Percentiles rank a stretch among this genome's conserved stretches.
Conservation (phyloP, 2,113 vertebrate species). For the Suricata suricatta region DNA sequence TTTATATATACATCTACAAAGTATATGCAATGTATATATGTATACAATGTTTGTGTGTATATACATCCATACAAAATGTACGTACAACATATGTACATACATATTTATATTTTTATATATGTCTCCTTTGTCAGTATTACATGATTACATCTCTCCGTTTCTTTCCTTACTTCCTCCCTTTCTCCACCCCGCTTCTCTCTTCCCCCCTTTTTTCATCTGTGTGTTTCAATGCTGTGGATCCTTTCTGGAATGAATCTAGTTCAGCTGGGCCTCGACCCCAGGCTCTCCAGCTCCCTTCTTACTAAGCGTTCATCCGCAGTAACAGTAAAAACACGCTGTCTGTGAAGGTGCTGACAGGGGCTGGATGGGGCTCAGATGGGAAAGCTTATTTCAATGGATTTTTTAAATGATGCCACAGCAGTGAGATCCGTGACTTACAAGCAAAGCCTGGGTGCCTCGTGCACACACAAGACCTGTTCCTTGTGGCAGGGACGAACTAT, state of each 20-base stretch:
- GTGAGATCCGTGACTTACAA: conserved; percentile 38
- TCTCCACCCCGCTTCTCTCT: fast-evolving
- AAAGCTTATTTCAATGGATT: conserved; percentile 28
- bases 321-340: conserved; percentile 25
- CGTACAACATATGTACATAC: too few species aligned
- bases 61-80: too few species aligned
- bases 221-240: not conserved
- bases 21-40: too few species aligned
- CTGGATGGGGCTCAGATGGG: conserved; percentile 12
- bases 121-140: not conserved
- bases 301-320: not conserved
- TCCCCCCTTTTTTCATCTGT: not conserved
- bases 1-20: too few species aligned
- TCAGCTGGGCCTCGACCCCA: not conserved
- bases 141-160: not conserved
- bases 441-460: not conserved
- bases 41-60: too few species aligned
- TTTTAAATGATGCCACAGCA: conserved; percentile 17
- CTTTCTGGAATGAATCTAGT: conserved; percentile 49
- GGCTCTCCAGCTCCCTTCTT: not conserved
- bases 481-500: not conserved
- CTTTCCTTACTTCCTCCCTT: not conserved
- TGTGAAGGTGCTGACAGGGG: conserved; percentile 46
- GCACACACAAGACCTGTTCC: not conserved
- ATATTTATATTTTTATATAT: not conserved